These are phyloP conservation scores for Diacarnus erythraeanus DNA, from an alignment of 37 sponge, comb jelly and placozoan genomes.

Conservation along the genomic window DNA sequence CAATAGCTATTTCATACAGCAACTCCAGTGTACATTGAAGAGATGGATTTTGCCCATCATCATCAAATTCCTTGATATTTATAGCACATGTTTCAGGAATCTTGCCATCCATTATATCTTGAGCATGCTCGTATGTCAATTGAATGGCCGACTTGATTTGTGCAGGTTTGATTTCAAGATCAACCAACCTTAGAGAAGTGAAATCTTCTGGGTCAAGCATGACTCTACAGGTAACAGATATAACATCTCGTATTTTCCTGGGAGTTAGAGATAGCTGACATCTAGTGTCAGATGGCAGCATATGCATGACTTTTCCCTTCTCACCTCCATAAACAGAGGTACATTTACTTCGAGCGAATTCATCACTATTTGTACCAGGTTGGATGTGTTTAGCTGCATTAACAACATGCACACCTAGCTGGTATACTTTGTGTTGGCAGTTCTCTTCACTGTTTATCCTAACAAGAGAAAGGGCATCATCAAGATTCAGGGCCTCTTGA, in stretches of 20 bases:
- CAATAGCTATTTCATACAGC: constrained; percentile 38
- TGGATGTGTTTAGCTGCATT: constrained; percentile 40
- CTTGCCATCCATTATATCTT: constrained; percentile 21
- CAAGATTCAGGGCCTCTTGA: constrained; percentile 43
- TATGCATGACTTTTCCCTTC: constrained; percentile 8
- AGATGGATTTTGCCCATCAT: constrained; percentile 1
- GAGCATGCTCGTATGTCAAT: constrained; percentile 56
- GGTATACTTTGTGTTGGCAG: constrained; percentile 1
- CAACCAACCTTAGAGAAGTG: not conserved
- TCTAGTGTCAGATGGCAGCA: constrained; percentile 21
- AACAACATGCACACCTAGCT: constrained; percentile 61
- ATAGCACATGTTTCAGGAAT: not conserved
- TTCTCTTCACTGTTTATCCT: not conserved
- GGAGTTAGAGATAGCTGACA: constrained; percentile 28
- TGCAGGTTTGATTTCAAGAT: constrained; percentile 9
- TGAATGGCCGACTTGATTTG: constrained; percentile 25
- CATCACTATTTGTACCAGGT: not conserved
- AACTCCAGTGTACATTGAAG: constrained; percentile 21
- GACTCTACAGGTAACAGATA: constrained; percentile 17
- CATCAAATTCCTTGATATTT: not conserved
- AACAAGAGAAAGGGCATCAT: constrained; percentile 67
- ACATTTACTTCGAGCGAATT: constrained; percentile 4
- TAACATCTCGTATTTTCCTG: constrained; percentile 9
- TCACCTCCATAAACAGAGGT: constrained; percentile 36
- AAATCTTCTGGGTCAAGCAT: not conserved